These are phyloP conservation scores for Brachirus orientalis DNA, from an alignment of 2,113 vertebrate species.

Conservation along the genomic window DNA sequence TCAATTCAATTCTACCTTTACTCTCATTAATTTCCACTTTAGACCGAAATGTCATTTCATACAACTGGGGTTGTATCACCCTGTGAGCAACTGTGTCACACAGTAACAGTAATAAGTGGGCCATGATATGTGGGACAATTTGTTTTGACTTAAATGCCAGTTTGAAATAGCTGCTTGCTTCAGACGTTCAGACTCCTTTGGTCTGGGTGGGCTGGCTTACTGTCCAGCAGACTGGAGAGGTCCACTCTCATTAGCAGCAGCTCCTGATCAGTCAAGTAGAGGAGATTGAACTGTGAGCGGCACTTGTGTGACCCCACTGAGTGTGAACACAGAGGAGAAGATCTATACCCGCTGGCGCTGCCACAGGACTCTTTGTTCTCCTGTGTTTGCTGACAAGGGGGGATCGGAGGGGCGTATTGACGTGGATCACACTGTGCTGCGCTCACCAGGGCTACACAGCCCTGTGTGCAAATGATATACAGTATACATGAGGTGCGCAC, in stretches of 20 bases:
- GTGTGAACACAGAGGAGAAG: slow-evolving; percentile 70
- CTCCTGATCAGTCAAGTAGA: slow-evolving; percentile 65
- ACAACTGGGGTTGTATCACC: too few species aligned
- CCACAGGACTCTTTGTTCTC: slow-evolving; percentile 75
- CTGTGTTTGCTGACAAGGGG: slow-evolving; percentile 63
- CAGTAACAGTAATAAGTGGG: too few species aligned
- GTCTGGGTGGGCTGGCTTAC: slow-evolving; percentile 39
- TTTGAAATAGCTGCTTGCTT: not conserved
- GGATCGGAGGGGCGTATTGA: slow-evolving; percentile 67
- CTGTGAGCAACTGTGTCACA: too few species aligned
- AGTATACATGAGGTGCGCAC: slow-evolving; percentile 2
- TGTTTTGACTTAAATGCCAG: not conserved
- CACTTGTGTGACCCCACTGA: slow-evolving; percentile 70
- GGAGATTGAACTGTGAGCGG: slow-evolving; percentile 69
- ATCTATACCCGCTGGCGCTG: slow-evolving; percentile 74
- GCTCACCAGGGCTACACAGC: slow-evolving; percentile 63
- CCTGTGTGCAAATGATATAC: slow-evolving; percentile 35
- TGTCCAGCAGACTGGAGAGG: slow-evolving; percentile 33
- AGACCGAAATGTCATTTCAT: too few species aligned
- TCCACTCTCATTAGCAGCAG: slow-evolving; percentile 66
- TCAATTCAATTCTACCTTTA: too few species aligned
- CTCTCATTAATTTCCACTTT: too few species aligned
- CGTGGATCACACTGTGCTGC: slow-evolving; percentile 52
- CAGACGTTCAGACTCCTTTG: not conserved
- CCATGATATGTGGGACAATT: not conserved